Conservation (phyloP, 2,888 invertebrate genomes). For the Pocota personata region DNA sequence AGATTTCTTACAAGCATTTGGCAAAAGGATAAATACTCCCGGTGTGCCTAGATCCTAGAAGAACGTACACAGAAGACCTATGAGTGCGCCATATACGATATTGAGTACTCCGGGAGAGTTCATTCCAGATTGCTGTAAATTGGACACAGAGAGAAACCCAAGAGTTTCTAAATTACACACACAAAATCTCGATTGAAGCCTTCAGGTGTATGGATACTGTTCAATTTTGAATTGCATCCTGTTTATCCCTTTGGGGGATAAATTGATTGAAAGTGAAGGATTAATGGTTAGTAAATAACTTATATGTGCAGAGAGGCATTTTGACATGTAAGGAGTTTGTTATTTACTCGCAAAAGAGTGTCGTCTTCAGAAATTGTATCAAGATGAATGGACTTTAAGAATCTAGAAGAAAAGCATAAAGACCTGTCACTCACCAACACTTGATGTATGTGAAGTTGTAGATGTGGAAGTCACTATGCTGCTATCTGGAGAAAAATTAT, state of each 20-base stretch:
- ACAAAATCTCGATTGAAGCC: not conserved
- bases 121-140: conserved; percentile 1
- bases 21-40: conserved; percentile 8
- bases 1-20: conserved; percentile 16
- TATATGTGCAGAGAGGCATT: not conserved
- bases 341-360: not conserved
- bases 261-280: not conserved
- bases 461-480: too few relatives aligned
- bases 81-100: not conserved
- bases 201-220: not conserved
- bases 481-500: too few relatives aligned
- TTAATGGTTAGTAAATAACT: not conserved
- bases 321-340: not conserved
- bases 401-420: too few relatives aligned
- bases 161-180: conserved; percentile 15
- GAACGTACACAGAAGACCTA: not conserved
- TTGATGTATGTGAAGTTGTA: too few relatives aligned
- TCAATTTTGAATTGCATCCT: not conserved
- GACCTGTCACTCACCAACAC: too few relatives aligned
- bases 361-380: not conserved
- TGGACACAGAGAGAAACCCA: not conserved
- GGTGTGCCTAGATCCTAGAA: not conserved
- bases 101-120: not conserved
- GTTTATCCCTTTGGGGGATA: not conserved
- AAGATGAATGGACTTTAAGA: too few relatives aligned